These are phyloP conservation scores for Myrmophylax atrothorax DNA, from an alignment of 2,113 vertebrate species.

Conservation along the genomic window DNA sequence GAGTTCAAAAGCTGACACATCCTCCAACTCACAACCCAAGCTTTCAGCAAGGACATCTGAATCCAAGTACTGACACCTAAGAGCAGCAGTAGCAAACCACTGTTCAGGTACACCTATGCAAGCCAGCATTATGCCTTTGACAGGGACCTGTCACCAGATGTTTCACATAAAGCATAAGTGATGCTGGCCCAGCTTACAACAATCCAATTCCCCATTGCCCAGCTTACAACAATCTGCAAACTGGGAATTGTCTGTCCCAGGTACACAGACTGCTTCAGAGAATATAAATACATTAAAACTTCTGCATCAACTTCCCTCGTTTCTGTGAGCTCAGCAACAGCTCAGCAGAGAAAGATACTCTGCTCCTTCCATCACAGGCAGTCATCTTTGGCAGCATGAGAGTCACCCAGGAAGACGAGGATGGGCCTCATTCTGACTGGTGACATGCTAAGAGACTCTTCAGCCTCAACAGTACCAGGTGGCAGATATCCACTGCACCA, in stretches of 20 bases:
- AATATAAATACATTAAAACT: background rate
- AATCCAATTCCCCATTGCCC: background rate
- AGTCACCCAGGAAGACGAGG: background rate
- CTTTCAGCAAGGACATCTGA: background rate
- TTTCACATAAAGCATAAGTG: rapidly evolving
- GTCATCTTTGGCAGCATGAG: background rate
- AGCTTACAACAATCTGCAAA: background rate
- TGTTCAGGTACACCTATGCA: background rate
- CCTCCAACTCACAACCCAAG: background rate
- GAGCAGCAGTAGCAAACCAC: background rate
- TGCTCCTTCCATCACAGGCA: background rate
- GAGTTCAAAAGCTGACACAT: background rate
- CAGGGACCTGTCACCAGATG: background rate
- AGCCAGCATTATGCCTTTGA: rapidly evolving
- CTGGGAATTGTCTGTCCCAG: rapidly evolving
- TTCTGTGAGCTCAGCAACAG: background rate
- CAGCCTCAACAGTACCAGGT: background rate
- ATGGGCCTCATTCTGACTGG: background rate
- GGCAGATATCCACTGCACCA: rapidly evolving
- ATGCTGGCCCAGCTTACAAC: background rate
- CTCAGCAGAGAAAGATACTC: background rate
- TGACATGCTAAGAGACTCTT: rapidly evolving
- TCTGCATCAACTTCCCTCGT: background rate
- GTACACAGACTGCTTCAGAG: background rate
- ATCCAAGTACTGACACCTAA: background rate